These are phyloP conservation scores for Corella eumyota DNA, from an alignment of 23 tunicate genomes.

Conservation along the genomic window DNA sequence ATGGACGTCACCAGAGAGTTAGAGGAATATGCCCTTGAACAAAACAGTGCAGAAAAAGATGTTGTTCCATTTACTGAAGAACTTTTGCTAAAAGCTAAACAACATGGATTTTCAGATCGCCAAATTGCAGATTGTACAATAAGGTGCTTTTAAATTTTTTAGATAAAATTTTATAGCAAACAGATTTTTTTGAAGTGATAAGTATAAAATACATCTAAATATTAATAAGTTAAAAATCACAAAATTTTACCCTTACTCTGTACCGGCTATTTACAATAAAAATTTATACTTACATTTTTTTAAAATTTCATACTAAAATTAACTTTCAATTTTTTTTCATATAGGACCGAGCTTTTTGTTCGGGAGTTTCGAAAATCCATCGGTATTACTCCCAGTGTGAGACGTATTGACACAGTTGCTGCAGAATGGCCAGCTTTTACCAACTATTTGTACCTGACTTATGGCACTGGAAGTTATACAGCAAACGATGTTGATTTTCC, in stretches of 20 bases:
- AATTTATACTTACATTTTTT: too few relatives aligned
- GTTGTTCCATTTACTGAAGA: slow-evolving; percentile 4
- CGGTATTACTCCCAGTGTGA: slow-evolving; percentile 30
- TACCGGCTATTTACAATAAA: too few relatives aligned
- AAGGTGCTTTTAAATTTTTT: slow-evolving; percentile 7
- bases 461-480: slow-evolving; percentile 13
- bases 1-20: slow-evolving; percentile 28
- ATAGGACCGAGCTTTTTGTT: slow-evolving; percentile 55
- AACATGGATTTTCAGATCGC: slow-evolving; percentile 72
- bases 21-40: slow-evolving; percentile 11
- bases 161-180: background rate
- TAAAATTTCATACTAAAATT: too few relatives aligned
- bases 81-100: slow-evolving; percentile 36
- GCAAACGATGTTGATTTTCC: slow-evolving; percentile 48
- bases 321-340: slow-evolving; percentile 4
- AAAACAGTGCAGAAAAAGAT: slow-evolving; percentile 1
- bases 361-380: slow-evolving; percentile 35
- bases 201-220: too few relatives aligned
- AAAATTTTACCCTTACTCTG: too few relatives aligned
- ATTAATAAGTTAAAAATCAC: too few relatives aligned
- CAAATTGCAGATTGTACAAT: slow-evolving; percentile 52
- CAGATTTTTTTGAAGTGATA: background rate
- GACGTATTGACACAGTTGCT: slow-evolving; percentile 84
- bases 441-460: slow-evolving; percentile 79
- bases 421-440: slow-evolving; percentile 96